A percentile compares a stretch with the other conserved stretches of the same genome.
Evolutionary conservation across 2,113 vertebrate genomes (phyloP).

Genomic region (Forbesichthys agassizii): DNA sequence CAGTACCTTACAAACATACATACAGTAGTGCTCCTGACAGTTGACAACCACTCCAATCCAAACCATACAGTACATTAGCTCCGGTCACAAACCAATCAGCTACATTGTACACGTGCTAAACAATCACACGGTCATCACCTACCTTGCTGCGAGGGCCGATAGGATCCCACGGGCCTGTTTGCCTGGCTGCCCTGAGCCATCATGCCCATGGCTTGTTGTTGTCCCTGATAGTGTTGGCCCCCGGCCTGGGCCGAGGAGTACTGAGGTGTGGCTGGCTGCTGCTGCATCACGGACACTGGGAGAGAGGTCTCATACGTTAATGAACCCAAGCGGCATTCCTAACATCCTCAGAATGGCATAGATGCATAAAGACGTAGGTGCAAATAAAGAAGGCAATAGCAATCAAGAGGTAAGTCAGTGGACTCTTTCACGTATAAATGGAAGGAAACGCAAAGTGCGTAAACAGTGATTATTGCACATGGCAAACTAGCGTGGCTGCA

Average conservation of each 20-base stretch:
- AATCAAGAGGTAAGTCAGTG: slow-evolving; percentile 17
- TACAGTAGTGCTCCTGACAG: background rate
- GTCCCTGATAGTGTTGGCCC: slow-evolving; percentile 91
- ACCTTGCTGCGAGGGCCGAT: slow-evolving; percentile 94
- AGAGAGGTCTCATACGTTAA: slow-evolving; percentile 53
- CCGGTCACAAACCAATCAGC: background rate
- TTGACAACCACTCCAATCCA: background rate
- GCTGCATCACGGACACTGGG: slow-evolving; percentile 94
- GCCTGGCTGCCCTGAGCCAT: slow-evolving; percentile 89
- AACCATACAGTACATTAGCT: background rate
- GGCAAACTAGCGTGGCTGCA: slow-evolving; percentile 48
- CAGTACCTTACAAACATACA: background rate
- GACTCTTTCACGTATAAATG: slow-evolving; percentile 28
- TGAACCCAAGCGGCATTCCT: slow-evolving; percentile 24
- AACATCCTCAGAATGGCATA: slow-evolving; percentile 16
- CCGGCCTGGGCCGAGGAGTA: slow-evolving; percentile 86
- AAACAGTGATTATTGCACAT: slow-evolving; percentile 46
- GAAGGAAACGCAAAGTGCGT: slow-evolving; percentile 38
- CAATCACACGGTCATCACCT: slow-evolving; percentile 18
- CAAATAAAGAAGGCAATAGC: slow-evolving; percentile 6
- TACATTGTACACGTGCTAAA: background rate
- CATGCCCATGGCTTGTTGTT: slow-evolving; percentile 88
- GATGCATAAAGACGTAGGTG: slow-evolving; percentile 27
- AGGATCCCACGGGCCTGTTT: slow-evolving; percentile 86
- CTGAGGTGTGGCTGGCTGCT: slow-evolving; percentile 88